phyloP scores from a whole-genome alignment of 2,888 invertebrate genomes.

The Myathropa florea region DNA sequence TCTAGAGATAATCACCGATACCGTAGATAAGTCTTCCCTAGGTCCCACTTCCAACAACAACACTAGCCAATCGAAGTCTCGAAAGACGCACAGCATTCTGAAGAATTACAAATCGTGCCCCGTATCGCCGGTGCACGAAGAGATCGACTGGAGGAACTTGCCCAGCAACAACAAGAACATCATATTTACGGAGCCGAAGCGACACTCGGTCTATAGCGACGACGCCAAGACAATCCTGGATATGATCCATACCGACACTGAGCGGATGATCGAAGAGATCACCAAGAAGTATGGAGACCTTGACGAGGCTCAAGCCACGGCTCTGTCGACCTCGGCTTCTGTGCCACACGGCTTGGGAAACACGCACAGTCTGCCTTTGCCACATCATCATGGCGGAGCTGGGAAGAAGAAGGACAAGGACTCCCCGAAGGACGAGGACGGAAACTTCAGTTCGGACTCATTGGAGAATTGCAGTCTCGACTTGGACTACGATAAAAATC shows the following conservation, averaged over 20 bases:
- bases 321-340: conserved; percentile 74
- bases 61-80: conserved; percentile 75
- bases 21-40: conserved; percentile 76
- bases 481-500: conserved; percentile 77
- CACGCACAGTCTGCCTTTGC: conserved; percentile 47
- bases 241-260: conserved; percentile 84
- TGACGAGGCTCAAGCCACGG: conserved; percentile 81
- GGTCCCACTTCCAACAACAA: conserved; percentile 24
- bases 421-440: conserved; percentile 82
- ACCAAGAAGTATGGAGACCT: conserved; percentile 85
- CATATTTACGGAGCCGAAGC: conserved; percentile 77
- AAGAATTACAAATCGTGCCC: conserved; percentile 89
- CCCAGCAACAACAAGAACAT: conserved; percentile 77
- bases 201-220: conserved; percentile 80
- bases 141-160: conserved; percentile 85
- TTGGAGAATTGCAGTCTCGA: conserved; percentile 87
- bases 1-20: conserved; percentile 45
- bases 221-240: conserved; percentile 83
- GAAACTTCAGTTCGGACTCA: conserved; percentile 90
- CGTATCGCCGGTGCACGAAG: conserved; percentile 91
- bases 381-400: conserved; percentile 24
- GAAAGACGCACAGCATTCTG: conserved; percentile 82
- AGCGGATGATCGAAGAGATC: conserved; percentile 86
- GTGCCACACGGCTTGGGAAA: conserved; percentile 73
- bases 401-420: conserved; percentile 58